Evolutionary conservation across 2,797 vertebrate genomes (phyloP).

Genomic region (Oophaga sylvatica): DNA sequence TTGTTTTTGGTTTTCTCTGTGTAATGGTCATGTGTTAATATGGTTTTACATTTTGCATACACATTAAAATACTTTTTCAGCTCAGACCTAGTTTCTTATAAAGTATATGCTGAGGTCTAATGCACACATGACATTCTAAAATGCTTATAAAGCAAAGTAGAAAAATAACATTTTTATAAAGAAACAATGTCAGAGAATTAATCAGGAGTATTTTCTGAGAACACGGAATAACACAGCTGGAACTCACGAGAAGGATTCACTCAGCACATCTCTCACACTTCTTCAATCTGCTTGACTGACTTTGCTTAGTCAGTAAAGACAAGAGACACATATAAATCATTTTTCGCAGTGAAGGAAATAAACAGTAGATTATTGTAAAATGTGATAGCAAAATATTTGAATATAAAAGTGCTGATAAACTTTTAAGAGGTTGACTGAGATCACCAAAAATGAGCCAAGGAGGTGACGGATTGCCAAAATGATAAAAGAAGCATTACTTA

Average conservation of each 20-base stretch:
- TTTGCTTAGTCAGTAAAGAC: slow-evolving; percentile 31
- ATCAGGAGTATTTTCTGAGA: slow-evolving; percentile 32
- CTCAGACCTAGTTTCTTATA: no score
- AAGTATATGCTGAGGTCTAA: neutral
- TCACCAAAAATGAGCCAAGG: no score
- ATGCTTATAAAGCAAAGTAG: slow-evolving; percentile 10
- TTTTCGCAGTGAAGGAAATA: neutral
- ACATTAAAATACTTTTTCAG: no score
- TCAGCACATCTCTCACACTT: slow-evolving; percentile 38
- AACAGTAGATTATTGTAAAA: neutral
- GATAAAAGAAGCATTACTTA: no score
- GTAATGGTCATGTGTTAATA: no score
- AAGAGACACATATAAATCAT: neutral
- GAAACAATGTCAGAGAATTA: slow-evolving; percentile 33
- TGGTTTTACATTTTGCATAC: no score
- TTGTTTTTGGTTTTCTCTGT: no score
- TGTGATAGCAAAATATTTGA: neutral
- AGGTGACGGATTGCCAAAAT: no score
- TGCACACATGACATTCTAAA: neutral
- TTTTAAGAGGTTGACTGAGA: neutral
- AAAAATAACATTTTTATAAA: slow-evolving; percentile 23
- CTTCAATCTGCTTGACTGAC: slow-evolving; percentile 35
- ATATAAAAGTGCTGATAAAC: neutral
- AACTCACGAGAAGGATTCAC: neutral
- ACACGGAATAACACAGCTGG: slow-evolving; percentile 33